Evolutionary conservation across 2,113 vertebrate species (phyloP).

Genomic region (Eupsittula cactorum): DNA sequence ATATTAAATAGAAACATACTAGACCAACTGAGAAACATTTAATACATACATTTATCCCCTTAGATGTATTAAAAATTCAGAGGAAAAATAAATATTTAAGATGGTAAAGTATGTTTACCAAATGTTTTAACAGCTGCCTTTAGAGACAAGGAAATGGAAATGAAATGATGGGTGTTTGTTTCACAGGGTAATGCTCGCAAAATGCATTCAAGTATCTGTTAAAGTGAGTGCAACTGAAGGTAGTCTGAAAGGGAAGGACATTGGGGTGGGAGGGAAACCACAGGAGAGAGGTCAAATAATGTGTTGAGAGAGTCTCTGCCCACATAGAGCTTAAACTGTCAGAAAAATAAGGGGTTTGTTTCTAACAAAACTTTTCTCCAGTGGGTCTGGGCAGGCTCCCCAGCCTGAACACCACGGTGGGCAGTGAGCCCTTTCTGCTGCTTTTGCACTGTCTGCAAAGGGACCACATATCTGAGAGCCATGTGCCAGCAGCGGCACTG

Average conservation of each 20-base stretch:
- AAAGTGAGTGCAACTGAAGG: slow-evolving; percentile 20
- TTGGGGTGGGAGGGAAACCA: not conserved
- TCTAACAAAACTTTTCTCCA: not conserved
- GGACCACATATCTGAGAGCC: not conserved
- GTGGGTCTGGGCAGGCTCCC: not conserved
- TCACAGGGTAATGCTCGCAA: slow-evolving; percentile 55
- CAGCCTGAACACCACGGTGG: not conserved
- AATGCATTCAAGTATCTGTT: slow-evolving; percentile 43
- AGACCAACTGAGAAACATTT: slow-evolving; percentile 83
- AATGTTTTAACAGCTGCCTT: slow-evolving; percentile 78
- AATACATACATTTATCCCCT: slow-evolving; percentile 78
- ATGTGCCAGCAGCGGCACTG: accelerated
- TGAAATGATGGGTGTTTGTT: slow-evolving; percentile 70
- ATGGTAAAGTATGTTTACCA: slow-evolving; percentile 82
- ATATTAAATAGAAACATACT: slow-evolving; percentile 82
- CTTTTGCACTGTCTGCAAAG: not conserved
- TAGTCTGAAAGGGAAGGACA: not conserved
- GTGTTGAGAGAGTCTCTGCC: not conserved
- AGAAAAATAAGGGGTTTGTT: not conserved
- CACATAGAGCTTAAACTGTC: not conserved
- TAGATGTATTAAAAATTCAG: slow-evolving; percentile 82
- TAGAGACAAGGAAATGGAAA: slow-evolving; percentile 73
- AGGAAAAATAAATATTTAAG: slow-evolving; percentile 84
- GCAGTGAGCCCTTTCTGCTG: not conserved
- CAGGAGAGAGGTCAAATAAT: not conserved